Conservation (phyloP, 35 echinoderm and acorn worm genomes). For the Diadema setosum region DNA sequence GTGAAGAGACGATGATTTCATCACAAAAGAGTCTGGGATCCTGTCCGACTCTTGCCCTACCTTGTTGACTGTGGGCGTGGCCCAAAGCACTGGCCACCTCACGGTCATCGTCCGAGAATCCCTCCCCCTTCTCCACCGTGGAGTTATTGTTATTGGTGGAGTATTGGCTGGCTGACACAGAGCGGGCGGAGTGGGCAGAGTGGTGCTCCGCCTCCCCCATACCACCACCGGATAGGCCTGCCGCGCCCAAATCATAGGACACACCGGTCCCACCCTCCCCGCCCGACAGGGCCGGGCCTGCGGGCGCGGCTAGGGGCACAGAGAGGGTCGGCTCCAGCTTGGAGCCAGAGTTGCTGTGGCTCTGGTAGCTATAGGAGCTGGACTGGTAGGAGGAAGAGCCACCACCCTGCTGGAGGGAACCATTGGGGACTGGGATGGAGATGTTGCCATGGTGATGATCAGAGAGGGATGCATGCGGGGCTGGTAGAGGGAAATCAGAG, state of each 20-base stretch:
- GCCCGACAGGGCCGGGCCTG: not conserved
- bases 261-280: not conserved
- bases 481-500: not conserved
- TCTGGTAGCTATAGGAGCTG: not conserved
- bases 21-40: not conserved
- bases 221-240: not conserved
- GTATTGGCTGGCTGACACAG: not conserved
- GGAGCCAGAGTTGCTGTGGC: not conserved
- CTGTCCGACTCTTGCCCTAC: not conserved
- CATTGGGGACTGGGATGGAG: not conserved
- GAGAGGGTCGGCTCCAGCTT: not conserved
- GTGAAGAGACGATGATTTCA: not conserved
- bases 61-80: not conserved
- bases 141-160: slow-evolving; percentile 18
- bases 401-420: not conserved
- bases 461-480: not conserved
- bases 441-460: not conserved
- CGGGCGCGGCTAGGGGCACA: not conserved
- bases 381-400: not conserved
- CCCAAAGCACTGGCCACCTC: not conserved
- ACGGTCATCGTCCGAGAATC: not conserved
- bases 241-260: not conserved
- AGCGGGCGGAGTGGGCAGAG: not conserved
- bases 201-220: not conserved
- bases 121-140: not conserved